These are phyloP conservation scores for Aphelinus atriplicis DNA, from an alignment of 1,140 invertebrate species.

Conservation along the genomic window DNA sequence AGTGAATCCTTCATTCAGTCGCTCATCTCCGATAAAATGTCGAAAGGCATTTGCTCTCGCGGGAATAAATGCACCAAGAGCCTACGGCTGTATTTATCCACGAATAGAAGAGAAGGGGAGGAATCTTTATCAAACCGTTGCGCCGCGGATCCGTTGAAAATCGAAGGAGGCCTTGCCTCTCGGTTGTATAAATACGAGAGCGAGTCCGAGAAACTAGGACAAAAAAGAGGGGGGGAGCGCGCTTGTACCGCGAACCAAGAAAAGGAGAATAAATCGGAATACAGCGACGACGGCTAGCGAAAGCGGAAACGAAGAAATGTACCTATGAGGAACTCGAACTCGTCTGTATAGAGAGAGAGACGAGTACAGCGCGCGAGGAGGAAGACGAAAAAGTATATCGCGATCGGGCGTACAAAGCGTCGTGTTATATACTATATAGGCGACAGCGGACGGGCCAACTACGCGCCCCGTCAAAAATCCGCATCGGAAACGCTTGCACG, in stretches of 20 bases:
- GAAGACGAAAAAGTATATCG: constrained; percentile 15
- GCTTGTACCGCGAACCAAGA: too few relatives aligned
- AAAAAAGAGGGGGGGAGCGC: neutral
- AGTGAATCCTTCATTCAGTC: too few relatives aligned
- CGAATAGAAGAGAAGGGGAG: too few relatives aligned
- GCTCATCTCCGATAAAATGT: too few relatives aligned
- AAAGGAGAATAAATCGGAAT: neutral
- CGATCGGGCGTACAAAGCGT: constrained; percentile 1
- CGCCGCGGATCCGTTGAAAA: too few relatives aligned
- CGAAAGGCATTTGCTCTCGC: too few relatives aligned
- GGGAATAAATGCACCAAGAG: too few relatives aligned
- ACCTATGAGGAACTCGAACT: neutral
- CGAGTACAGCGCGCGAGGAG: neutral
- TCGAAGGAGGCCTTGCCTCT: too few relatives aligned
- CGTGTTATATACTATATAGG: neutral
- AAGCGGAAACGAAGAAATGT: neutral
- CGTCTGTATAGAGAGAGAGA: neutral
- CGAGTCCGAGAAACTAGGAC: constrained; percentile 1
- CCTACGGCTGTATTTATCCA: too few relatives aligned
- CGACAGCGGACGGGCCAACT: constrained; percentile 33
- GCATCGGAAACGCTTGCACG: constrained; percentile 23
- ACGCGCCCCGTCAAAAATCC: constrained; percentile 24
- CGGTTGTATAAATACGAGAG: too few relatives aligned
- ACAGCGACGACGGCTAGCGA: neutral
- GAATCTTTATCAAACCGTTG: too few relatives aligned